Percentiles rank a stretch among this genome's conserved stretches.
Conservation (phyloP, 1,140 invertebrate species). For the Aplysia californica region DNA sequence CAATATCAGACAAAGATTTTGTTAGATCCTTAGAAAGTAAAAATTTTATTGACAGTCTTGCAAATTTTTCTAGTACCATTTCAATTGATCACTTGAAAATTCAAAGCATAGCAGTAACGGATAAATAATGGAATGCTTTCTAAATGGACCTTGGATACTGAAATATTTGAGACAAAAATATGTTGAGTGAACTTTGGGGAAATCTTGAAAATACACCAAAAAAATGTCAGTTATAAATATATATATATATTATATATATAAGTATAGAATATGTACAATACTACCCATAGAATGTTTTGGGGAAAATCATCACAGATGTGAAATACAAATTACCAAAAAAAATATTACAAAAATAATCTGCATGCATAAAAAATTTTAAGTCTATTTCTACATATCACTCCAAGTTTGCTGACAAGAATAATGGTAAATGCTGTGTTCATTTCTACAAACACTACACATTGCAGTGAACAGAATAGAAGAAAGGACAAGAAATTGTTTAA, state of each 20-base stretch:
- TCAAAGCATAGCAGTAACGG: slow-evolving; percentile 17
- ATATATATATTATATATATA: slow-evolving; percentile 32
- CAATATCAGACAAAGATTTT: no score
- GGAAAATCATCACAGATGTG: slow-evolving; percentile 29
- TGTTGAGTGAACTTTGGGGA: slow-evolving; percentile 12
- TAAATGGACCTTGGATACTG: slow-evolving; percentile 20
- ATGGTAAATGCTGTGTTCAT: not conserved
- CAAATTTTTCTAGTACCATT: no score
- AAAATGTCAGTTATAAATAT: slow-evolving; percentile 14
- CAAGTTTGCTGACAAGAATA: not conserved
- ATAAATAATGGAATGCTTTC: slow-evolving; percentile 31
- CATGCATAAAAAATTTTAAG: slow-evolving; percentile 25
- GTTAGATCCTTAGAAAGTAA: no score
- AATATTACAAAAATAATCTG: slow-evolving; percentile 16
- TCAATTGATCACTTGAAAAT: not conserved
- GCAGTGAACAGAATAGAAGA: no score
- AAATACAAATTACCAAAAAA: slow-evolving; percentile 18
- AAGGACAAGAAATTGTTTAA: not conserved
- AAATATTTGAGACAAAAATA: not conserved
- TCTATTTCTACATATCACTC: slow-evolving; percentile 30
- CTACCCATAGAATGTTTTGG: slow-evolving; percentile 26
- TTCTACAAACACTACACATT: no score
- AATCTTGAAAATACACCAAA: slow-evolving; percentile 23
- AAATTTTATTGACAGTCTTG: no score
- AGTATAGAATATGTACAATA: slow-evolving; percentile 25